These are phyloP conservation scores for Hypsibius dujardini DNA, from an alignment of 1,140 invertebrate genomes.

Conservation along the genomic window DNA sequence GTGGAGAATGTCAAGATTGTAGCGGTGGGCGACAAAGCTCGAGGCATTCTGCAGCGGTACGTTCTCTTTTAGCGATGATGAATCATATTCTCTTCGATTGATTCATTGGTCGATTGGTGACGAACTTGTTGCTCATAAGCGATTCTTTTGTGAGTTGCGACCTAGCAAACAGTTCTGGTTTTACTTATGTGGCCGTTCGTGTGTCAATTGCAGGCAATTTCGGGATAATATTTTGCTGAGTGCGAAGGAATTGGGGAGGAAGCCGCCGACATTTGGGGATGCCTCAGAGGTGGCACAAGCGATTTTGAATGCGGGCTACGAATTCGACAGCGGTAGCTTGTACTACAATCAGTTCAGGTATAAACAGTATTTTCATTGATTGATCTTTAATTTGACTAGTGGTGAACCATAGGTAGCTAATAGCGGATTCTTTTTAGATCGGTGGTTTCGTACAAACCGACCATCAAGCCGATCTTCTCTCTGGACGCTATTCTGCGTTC, in stretches of 20 bases:
- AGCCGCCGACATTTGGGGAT: slow-evolving; percentile 78
- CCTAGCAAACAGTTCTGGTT: too few species aligned
- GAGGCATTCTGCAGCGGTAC: slow-evolving; percentile 56
- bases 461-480: slow-evolving; percentile 62
- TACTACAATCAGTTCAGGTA: slow-evolving; percentile 72
- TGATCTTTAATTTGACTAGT: not conserved
- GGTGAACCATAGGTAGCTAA: not conserved
- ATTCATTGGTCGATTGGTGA: too few species aligned
- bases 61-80: not conserved
- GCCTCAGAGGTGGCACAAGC: slow-evolving; percentile 63
- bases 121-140: not conserved
- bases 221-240: slow-evolving; percentile 31
- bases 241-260: slow-evolving; percentile 58
- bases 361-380: slow-evolving; percentile 17
- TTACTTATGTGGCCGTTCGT: too few species aligned
- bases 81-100: too few species aligned
- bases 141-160: not conserved
- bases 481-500: slow-evolving; percentile 42
- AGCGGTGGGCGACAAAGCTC: slow-evolving; percentile 85
- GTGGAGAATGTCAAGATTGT: slow-evolving; percentile 63
- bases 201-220: too few species aligned
- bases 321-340: slow-evolving; percentile 70
- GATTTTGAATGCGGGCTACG: slow-evolving; percentile 60
- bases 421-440: slow-evolving; percentile 39
- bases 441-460: slow-evolving; percentile 74